Base-by-base conservation (phyloP, 2,113 vertebrate species). In the Neolamprologus toae region DNA sequence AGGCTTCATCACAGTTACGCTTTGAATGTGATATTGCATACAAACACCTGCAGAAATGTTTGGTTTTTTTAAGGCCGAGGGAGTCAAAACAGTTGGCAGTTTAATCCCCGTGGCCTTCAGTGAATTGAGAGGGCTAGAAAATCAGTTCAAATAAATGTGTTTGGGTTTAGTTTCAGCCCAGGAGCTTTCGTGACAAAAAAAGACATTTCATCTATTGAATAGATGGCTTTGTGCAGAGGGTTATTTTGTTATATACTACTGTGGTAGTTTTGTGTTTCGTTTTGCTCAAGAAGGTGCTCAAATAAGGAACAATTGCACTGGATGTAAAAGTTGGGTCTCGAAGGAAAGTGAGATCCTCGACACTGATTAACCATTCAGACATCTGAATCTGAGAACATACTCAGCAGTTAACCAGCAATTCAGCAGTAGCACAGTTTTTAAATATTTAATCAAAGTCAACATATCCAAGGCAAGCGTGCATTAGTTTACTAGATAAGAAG, bases 221-320 rank as follows among this genome's bases (percentile, higher is more conserved):
- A 90, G 90, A 95, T 91, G 92, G 80, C 81, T 83, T 90, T 81
- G 81, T 89, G 89, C 87, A 76, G 87, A 92, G 31, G 82, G 68
- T 79, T 84, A 14, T 90, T 85, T 71, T 94, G 88, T 91, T 93
- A 11, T 86, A 80, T 95, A 95, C 94, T 95, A 95, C 94, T 96
- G 94, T 95, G 90, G 93, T 95, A 90, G 92, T 93, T 93, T 90
- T 88, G 49, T 89, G 88, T 93, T 93, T 90, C 66, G 71, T 90
- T 93, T 90, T 93, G 90, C 91, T 93, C 68, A 88, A 93, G 88
- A 94, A 94, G 91, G 95, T 94, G 92, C 92, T 92, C 90, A 87
- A 89, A 90, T 68, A 82, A 89, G 90, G 86, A 94, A 93, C 88
- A 93, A 86, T 92, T 96, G 94, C 95, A 96, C 95, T 96, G 94